Conservation (phyloP, 2,888 invertebrate genomes). For the Eristalinus aeneus region DNA sequence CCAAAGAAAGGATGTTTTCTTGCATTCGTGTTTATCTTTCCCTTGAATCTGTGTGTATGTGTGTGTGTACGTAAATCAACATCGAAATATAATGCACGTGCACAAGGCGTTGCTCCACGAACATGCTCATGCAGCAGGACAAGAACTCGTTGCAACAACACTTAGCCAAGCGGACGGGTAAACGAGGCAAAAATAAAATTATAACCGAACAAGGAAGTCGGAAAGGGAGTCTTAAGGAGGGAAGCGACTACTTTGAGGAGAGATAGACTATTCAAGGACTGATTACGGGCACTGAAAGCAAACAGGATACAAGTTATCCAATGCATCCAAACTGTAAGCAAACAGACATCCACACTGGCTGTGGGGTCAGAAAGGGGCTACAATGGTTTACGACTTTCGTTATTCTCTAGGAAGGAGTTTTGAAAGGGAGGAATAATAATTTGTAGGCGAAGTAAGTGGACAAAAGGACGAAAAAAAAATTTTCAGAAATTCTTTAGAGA, state of each 20-base stretch:
- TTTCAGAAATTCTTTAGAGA: too few species aligned
- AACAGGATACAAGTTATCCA: constrained; percentile 12
- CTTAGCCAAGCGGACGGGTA: constrained; percentile 13
- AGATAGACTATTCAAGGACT: constrained; percentile 42
- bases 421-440: too few species aligned
- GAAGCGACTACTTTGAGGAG: constrained; percentile 45
- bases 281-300: constrained; percentile 22
- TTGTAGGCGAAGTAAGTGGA: too few species aligned
- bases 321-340: not conserved
- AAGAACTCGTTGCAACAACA: constrained; percentile 14
- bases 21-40: not conserved
- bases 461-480: too few species aligned
- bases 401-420: not conserved
- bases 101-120: constrained; percentile 23
- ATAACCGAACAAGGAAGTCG: constrained; percentile 55
- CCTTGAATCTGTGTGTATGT: not conserved
- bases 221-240: constrained; percentile 6
- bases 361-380: constrained; percentile 4
- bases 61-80: constrained; percentile 41
- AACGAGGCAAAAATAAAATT: constrained; percentile 23
- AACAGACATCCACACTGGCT: not conserved
- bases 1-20: constrained; percentile 8
- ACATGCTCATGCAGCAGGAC: constrained; percentile 33
- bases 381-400: not conserved
- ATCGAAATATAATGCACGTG: constrained; percentile 18